Evolutionary conservation across 2,113 vertebrate species (phyloP).

Genomic region (Mormoops blainvillei): DNA sequence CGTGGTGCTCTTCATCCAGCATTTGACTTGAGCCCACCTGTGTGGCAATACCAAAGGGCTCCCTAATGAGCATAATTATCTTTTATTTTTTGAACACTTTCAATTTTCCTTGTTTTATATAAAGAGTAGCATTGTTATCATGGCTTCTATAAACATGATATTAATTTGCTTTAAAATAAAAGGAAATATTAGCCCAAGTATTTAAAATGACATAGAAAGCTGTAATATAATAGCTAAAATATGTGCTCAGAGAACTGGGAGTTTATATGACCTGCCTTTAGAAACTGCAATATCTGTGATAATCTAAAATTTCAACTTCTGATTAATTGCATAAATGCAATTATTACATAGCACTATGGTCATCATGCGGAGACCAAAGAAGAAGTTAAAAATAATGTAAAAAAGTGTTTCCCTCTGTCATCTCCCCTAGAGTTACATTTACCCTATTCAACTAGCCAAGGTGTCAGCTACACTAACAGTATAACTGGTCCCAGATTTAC

Average conservation of each 20-base stretch:
- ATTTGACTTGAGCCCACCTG: neutral
- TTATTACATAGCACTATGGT: neutral
- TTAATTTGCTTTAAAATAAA: neutral
- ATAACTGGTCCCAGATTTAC: neutral
- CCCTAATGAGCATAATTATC: neutral
- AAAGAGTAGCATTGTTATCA: neutral
- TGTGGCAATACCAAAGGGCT: neutral
- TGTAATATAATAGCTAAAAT: neutral
- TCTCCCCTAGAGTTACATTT: neutral
- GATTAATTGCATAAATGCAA: neutral
- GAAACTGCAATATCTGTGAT: neutral
- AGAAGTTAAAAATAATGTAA: neutral
- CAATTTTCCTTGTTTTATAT: neutral
- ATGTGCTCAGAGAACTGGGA: neutral
- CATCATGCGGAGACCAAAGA: neutral
- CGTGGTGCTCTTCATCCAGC: neutral
- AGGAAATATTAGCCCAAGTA: neutral
- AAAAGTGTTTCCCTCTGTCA: neutral
- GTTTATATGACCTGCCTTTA: neutral
- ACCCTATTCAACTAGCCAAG: neutral
- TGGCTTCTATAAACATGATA: neutral
- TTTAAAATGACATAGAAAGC: neutral
- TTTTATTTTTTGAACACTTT: neutral
- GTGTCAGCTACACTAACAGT: neutral
- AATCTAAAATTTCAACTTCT: slow-evolving; percentile 1